These are phyloP conservation scores for Cordilura impudica DNA, from an alignment of 2,888 invertebrate species.

Conservation along the genomic window DNA sequence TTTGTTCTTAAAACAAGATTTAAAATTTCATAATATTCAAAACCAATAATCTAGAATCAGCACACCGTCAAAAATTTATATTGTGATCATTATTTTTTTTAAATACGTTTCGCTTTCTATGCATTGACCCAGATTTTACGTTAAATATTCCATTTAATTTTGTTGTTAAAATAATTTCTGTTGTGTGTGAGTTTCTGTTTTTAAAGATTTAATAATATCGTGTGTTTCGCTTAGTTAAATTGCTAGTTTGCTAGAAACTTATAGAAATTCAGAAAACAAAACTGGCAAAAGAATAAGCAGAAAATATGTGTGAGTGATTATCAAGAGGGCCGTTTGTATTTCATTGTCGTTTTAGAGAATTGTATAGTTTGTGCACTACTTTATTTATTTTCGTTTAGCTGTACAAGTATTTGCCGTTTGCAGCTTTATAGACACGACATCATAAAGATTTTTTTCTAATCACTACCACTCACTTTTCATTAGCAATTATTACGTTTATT, in stretches of 20 bases:
- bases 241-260: not conserved
- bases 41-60: not conserved
- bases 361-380: conserved; percentile 12
- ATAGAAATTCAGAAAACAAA: not conserved
- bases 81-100: not conserved
- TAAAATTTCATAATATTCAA: not conserved
- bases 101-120: conserved; percentile 36
- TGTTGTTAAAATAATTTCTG: conserved; percentile 1
- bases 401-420: conserved; percentile 14
- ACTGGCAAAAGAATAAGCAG: conserved; percentile 6
- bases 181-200: not conserved
- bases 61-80: not conserved
- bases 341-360: not conserved
- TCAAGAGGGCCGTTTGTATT: not conserved
- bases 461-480: conserved; percentile 62
- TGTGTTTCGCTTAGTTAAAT: conserved; percentile 14
- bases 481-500: conserved; percentile 61
- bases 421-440: conserved; percentile 52
- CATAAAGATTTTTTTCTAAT: conserved; percentile 33
- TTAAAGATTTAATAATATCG: not conserved
- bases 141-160: conserved; percentile 38
- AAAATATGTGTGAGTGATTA: not conserved
- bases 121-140: conserved; percentile 40
- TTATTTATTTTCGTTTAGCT: not conserved
- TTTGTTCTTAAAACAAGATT: too few relatives aligned